Conservation (phyloP, 2,888 invertebrate species). For the Steromphala cineraria region DNA sequence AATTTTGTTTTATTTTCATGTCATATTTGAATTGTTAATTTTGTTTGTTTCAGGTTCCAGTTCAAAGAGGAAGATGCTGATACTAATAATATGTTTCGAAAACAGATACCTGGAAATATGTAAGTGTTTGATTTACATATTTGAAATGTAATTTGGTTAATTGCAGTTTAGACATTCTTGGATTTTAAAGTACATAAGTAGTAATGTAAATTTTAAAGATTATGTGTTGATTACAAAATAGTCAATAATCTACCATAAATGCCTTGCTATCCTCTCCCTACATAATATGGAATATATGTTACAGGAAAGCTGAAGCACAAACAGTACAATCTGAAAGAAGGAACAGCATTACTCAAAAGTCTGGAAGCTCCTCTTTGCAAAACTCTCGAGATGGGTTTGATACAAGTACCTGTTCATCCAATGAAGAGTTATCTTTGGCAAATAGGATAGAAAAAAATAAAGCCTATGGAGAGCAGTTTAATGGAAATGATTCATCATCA, state of each 20-base stretch:
- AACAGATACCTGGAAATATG: not conserved
- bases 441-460: too few relatives aligned
- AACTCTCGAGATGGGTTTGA: not conserved
- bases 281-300: not conserved
- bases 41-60: not conserved
- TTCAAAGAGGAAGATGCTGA: constrained; percentile 1
- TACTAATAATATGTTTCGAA: too few relatives aligned
- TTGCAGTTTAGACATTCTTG: too few relatives aligned
- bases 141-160: too few relatives aligned
- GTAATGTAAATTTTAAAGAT: too few relatives aligned
- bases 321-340: not conserved
- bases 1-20: too few relatives aligned
- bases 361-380: not conserved
- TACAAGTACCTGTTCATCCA: not conserved
- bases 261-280: too few relatives aligned
- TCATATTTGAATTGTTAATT: not conserved
- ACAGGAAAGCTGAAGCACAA: not conserved
- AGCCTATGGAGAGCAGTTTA: not conserved
- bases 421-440: not conserved
- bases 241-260: too few relatives aligned
- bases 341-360: not conserved
- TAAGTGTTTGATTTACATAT: not conserved
- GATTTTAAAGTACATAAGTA: too few relatives aligned
- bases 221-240: too few relatives aligned
- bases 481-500: not conserved